These are phyloP conservation scores for Brachyhypopomus gauderio DNA, from an alignment of 2,113 vertebrate species.

Conservation along the genomic window DNA sequence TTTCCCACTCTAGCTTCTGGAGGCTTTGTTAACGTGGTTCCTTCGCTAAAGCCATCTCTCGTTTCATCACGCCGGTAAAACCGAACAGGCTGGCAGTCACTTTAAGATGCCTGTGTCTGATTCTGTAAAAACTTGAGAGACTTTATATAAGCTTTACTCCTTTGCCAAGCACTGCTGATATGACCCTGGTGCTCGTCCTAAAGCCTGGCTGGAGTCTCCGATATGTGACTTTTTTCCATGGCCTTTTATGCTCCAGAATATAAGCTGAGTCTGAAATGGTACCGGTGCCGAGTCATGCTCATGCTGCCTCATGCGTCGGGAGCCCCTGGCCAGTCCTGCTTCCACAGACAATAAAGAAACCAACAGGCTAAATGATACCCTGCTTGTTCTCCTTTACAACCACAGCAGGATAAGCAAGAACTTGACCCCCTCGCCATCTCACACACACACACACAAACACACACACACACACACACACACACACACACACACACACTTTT, in stretches of 20 bases:
- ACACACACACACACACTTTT: conserved; percentile 13
- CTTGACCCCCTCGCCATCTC: background rate
- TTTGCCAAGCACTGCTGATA: background rate
- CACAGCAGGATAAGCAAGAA: conserved; percentile 14
- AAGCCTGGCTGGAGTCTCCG: background rate
- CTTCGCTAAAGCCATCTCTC: background rate
- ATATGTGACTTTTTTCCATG: too few relatives aligned
- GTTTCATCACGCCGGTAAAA: background rate
- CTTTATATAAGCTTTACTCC: background rate
- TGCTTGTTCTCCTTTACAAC: conserved; percentile 9
- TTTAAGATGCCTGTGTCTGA: background rate
- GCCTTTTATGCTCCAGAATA: background rate
- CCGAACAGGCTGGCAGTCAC: background rate
- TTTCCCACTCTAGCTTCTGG: background rate
- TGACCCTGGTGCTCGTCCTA: background rate
- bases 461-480: conserved; percentile 26
- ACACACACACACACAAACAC: conserved; percentile 23
- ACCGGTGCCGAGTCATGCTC: background rate
- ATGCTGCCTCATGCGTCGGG: background rate
- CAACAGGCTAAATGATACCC: background rate
- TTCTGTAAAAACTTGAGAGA: background rate
- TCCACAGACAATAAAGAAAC: conserved; percentile 14
- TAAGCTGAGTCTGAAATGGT: background rate
- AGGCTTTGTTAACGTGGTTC: background rate
- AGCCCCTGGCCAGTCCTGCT: background rate